A percentile compares a stretch with the other conserved stretches of the same genome.
Evolutionary conservation across 2,113 vertebrate species (phyloP).

Genomic region (Hiodon alosoides): DNA sequence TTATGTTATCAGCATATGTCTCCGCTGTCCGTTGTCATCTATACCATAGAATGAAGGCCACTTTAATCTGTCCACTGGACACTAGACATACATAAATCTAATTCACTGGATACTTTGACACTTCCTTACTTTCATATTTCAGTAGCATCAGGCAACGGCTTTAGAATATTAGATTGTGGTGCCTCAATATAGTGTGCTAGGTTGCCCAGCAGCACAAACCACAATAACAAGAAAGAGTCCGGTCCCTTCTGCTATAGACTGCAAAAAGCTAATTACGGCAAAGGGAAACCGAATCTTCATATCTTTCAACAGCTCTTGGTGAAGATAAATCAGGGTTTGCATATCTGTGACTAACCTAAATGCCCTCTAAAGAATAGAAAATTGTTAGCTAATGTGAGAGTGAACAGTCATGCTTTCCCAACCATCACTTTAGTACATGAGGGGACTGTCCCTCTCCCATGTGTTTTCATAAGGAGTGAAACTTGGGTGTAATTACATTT

Average conservation of each 20-base stretch:
- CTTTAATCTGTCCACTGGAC: background rate
- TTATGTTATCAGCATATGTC: too few relatives aligned
- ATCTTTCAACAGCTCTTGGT: background rate
- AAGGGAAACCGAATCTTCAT: background rate
- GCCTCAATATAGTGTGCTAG: too few relatives aligned
- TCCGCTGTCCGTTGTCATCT: too few relatives aligned
- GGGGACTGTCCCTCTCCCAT: background rate
- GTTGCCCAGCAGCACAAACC: background rate
- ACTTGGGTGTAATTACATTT: background rate
- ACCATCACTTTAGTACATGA: background rate
- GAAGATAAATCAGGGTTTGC: constrained; percentile 3
- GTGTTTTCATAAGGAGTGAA: background rate
- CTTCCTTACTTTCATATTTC: too few relatives aligned
- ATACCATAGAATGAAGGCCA: background rate
- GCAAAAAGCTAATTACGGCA: background rate
- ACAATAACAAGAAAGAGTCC: background rate
- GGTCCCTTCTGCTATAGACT: background rate
- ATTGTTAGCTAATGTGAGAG: background rate
- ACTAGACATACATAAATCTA: background rate
- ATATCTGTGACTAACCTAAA: background rate
- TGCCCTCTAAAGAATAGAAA: background rate
- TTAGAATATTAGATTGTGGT: too few relatives aligned
- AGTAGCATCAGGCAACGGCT: too few relatives aligned
- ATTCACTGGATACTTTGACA: too few relatives aligned
- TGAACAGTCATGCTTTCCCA: background rate